Percentiles rank a stretch among this genome's conserved stretches.
Conservation (phyloP, 2,888 invertebrate species). For the Pheosia tremula region DNA sequence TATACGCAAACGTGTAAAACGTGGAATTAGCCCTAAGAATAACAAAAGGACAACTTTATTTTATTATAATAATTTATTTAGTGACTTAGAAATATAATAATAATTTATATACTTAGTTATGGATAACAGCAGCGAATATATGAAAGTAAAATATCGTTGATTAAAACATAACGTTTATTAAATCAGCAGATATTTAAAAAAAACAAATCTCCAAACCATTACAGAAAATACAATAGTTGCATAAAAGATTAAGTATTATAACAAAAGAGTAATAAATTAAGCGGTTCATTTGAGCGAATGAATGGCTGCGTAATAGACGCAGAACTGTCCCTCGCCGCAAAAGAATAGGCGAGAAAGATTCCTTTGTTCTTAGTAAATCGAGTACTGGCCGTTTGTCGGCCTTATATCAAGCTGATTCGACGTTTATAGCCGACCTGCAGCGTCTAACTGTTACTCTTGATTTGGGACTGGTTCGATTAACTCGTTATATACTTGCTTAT, state of each 20-base stretch:
- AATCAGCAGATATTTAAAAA: too few species aligned
- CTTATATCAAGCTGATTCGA: constrained; percentile 81
- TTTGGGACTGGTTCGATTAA: constrained; percentile 49
- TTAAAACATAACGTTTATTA: too few species aligned
- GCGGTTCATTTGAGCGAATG: constrained; percentile 78
- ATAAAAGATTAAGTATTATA: constrained; percentile 14
- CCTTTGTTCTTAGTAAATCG: constrained; percentile 81
- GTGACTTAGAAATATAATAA: too few species aligned
- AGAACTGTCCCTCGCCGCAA: constrained; percentile 73
- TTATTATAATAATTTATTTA: too few species aligned
- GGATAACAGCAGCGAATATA: too few species aligned
- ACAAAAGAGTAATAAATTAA: constrained; percentile 75
- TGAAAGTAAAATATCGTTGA: too few species aligned
- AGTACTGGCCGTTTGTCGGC: constrained; percentile 78
- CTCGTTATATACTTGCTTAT: constrained; percentile 42
- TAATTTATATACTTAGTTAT: too few species aligned
- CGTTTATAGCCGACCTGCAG: constrained; percentile 72
- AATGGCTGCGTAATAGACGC: constrained; percentile 78
- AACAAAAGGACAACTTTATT: too few species aligned
- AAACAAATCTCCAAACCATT: too few species aligned
- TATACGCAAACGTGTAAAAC: too few species aligned
- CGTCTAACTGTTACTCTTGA: constrained; percentile 62
- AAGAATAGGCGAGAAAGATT: constrained; percentile 68
- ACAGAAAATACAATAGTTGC: too few species aligned
- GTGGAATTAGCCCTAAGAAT: too few species aligned